Evolutionary conservation across 1,140 invertebrate species (phyloP).

Genomic region (Apis mellifera): Amel_HAv3.1 CM009934.2:11291001-11291500

Average conservation of each 20-base stretch:
- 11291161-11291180: constrained; percentile 61
- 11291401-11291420: constrained; percentile 45
- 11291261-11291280: neutral
- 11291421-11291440: constrained; percentile 50
- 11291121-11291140: constrained; percentile 53
- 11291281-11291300: too few species aligned
- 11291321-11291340: too few species aligned
- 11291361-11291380: neutral
- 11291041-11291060: constrained; percentile 36
- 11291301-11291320: too few species aligned
- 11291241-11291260: neutral
- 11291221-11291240: too few species aligned
- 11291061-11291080: constrained; percentile 39
- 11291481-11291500: constrained; percentile 62
- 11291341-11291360: constrained; percentile 24
- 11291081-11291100: constrained; percentile 61
- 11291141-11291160: constrained; percentile 65
- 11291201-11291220: neutral
- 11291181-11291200: constrained; percentile 39
- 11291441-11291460: constrained; percentile 65
- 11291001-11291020: too few species aligned
- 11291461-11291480: constrained; percentile 57
- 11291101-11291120: constrained; percentile 54
- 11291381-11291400: neutral
- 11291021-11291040: constrained; percentile 34